Evolutionary conservation across 1,140 invertebrate genomes (phyloP), one percentile per base, ranked within the genome.

Genomic region (Anoplophora glabripennis): DNA sequence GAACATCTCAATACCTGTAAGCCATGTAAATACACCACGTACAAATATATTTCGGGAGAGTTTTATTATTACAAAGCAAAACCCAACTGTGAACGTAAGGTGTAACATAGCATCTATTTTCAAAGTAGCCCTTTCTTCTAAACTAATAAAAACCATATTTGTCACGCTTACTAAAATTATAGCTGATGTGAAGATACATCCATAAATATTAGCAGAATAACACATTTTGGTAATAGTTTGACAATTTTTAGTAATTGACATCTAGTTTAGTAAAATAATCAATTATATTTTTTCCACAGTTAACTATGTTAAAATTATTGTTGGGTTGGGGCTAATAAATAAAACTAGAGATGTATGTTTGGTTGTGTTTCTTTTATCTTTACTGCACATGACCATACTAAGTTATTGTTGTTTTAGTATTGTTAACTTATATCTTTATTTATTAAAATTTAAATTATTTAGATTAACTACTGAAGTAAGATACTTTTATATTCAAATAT

Each of bases 321-420:
- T 44, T 80, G n/a, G 38, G 10, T 12, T 9, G 15, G 38, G 38
- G n/a, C n/a, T 40, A 40, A 7, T 40, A 40, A 40, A 12, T 11
- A 12, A 11, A 0, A 75, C 73, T 11, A 78, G 80, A 59, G 12
- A 9, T 46, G 17, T 17, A 17, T 46, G 1, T 46, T 11, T 15
- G 10, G 18, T 14, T 14, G n/a, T n/a, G n/a, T n/a, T n/a, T n/a
- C n/a, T n/a, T n/a, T n/a, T n/a, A n/a, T n/a, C n/a, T n/a, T n/a
- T n/a, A n/a, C n/a, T n/a, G n/a, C n/a, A n/a, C n/a, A n/a, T n/a
- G n/a, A n/a, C n/a, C n/a, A n/a, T n/a, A n/a, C n/a, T n/a, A n/a
- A n/a, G n/a, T n/a, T n/a, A n/a, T n/a, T n/a, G n/a, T n/a, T n/a
- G n/a, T n/a, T n/a, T n/a, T n/a, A n/a, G n/a, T n/a, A n/a, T n/a